Evolutionary conservation across 37 sponge, comb jelly and placozoan species (phyloP).

Genomic region (Amphimedon queenslandica): DNA sequence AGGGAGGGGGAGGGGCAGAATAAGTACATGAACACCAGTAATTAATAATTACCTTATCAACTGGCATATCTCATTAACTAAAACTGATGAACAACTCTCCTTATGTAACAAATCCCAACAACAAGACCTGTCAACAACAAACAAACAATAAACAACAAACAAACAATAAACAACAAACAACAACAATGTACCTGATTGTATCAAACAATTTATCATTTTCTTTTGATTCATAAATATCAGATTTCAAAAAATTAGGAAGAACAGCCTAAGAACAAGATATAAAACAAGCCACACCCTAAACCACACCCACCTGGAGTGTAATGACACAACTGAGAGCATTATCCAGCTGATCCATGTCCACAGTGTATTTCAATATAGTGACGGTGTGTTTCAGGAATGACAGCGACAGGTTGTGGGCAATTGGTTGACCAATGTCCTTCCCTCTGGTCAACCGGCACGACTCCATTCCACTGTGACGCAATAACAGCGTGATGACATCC

Average conservation of each 20-base stretch:
- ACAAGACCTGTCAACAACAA: too few species aligned
- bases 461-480: conserved; percentile 63
- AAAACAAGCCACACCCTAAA: background rate
- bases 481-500: background rate
- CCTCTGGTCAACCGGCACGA: conserved; percentile 41
- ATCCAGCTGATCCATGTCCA: conserved; percentile 25
- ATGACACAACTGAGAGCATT: conserved; percentile 36
- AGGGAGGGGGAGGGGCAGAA: too few species aligned
- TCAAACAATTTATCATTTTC: too few species aligned
- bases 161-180: too few species aligned
- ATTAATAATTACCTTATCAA: conserved; percentile 10
- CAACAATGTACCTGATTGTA: too few species aligned
- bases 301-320: conserved; percentile 53
- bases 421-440: conserved; percentile 5
- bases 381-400: conserved; percentile 49
- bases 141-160: too few species aligned
- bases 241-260: background rate
- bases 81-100: background rate
- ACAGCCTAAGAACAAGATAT: conserved; percentile 10
- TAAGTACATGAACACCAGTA: too few species aligned
- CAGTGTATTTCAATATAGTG: conserved; percentile 28
- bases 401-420: conserved; percentile 40
- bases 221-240: background rate
- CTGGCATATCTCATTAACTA: background rate
- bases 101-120: background rate